phyloP scores from a whole-genome alignment of 37 sponge, comb jelly and placozoan species.

The Tethya wilhelma region DNA sequence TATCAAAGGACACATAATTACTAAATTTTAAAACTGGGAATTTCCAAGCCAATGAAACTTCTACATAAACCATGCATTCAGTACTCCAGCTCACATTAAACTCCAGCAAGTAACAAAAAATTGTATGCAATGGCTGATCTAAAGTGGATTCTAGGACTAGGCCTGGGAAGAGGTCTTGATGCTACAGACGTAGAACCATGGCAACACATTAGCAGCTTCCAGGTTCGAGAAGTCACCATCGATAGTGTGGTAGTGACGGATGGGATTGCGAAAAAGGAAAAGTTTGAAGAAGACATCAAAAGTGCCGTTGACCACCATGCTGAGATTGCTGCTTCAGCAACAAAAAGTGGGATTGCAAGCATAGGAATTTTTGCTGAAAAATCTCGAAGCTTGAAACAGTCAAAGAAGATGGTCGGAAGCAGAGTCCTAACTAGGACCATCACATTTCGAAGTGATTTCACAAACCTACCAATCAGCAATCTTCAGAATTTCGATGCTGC shows the following conservation, averaged over 20 bases:
- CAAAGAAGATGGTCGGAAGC: constrained; percentile 23
- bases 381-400: background rate
- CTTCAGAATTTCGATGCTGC: no score
- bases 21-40: no score
- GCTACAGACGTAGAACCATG: background rate
- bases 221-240: constrained; percentile 9
- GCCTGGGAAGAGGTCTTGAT: constrained; percentile 6
- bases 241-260: constrained; percentile 48
- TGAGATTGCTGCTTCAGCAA: constrained; percentile 1
- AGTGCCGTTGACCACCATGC: constrained; percentile 32
- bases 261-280: constrained; percentile 39
- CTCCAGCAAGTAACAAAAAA: no score
- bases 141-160: no score
- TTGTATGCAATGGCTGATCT: no score
- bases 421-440: constrained; percentile 33
- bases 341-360: background rate
- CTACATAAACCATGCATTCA: no score
- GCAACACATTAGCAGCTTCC: background rate
- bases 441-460: constrained; percentile 22
- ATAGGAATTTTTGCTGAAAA: constrained; percentile 39
- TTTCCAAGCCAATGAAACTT: no score
- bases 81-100: no score
- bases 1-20: no score
- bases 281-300: constrained; percentile 38
- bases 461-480: no score